Evolutionary conservation across 2,113 vertebrate genomes (phyloP), one percentile per base, ranked within the genome.

Genomic region (Gavialis gangeticus): DNA sequence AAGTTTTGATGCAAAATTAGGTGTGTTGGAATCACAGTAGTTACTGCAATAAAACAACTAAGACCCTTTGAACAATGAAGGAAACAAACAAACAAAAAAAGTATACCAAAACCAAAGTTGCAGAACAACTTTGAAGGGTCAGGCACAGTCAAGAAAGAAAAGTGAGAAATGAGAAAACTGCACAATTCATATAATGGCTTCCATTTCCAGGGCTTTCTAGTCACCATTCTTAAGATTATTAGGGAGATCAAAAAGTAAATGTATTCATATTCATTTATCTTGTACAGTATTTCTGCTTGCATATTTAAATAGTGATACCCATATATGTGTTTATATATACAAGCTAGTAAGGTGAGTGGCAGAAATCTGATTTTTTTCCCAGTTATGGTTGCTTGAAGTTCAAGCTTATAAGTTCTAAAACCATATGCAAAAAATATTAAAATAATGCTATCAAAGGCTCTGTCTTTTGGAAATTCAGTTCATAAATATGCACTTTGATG

Each of bases 401-500:
- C 92, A 92, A 97, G 85, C 27, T 89, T 92, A 87, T 85, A 91
- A 63, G 78, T 87, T 71, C 84, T 71, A 56, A 87, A 96, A 97
- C 95, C 81, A 24, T 75, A 97, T 93, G 94, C 93, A 94, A 92
- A 96, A 97, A 97, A 95, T 96, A 97, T 97, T 97, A 96, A 95
- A 97, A 97, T 96, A 97, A 97, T 96, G 75, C 87, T 95, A 96
- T 96, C 93, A 94, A 96, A 97, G 85, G 63, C 76, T 95, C 78
- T 0, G 2, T 96, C 95, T 92, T 95, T 96, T 0, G 1, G 94
- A 97, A 88, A 93, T 96, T 97, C 88, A 18, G 89, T 97, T 97
- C 96, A 97, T 97, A 97, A 97, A 97, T 97, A 97, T 97, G 96
- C 97, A 95, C 97, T 97, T 97, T 97, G 97, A 97, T 97, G 86